Evolutionary conservation across 2,113 vertebrate species (phyloP), one percentile per base, ranked within the genome.

Genomic region (Sciurus niger): DNA sequence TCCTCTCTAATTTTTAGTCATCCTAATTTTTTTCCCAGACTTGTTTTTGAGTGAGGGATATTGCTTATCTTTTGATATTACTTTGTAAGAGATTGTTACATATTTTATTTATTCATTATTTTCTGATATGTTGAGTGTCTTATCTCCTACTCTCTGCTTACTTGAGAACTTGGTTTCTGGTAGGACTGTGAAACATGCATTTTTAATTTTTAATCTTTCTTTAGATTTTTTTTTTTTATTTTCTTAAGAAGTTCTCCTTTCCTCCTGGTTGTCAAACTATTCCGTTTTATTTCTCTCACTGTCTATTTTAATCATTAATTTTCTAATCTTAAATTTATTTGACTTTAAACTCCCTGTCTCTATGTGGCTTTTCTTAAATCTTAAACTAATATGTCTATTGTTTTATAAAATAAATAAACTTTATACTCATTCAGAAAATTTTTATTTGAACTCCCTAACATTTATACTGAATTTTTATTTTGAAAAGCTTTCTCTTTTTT

Each of bases 381-480:
- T 46, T 94, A 92, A 89, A 67, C 6, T 8, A 14, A 22, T 60
- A 92, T 77, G 80, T 53, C 40, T 83, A 77, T 12, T 60, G 2
- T 72, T 76, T 96, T 58, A 92, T 72, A 77, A 94, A 90, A 83
- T 63, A 83, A 72, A 22, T 85, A 30, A 4, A 37, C 43, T 91
- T 94, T 78, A 92, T 90, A 72, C 1, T 91, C 24, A 86, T 11
- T 82, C 37, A 51, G 67, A 92, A 72, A 63, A 84, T 16, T 83
- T 93, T 94, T 85, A 65, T 67, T 91, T 8, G n/a, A 60, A 76
- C 30, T 74, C n/a, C 70, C 20, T 60, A 40, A 76, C 11, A 72
- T 95, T 76, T 30, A 89, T 83, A 43, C 82, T 82, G 37, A 74
- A 80, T 83, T 53, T 53, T 55, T 60, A 18, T 65, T 94, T 82